Evolutionary conservation across 1,140 invertebrate species (phyloP).

Genomic region (Calephelis nemesis): DNA sequence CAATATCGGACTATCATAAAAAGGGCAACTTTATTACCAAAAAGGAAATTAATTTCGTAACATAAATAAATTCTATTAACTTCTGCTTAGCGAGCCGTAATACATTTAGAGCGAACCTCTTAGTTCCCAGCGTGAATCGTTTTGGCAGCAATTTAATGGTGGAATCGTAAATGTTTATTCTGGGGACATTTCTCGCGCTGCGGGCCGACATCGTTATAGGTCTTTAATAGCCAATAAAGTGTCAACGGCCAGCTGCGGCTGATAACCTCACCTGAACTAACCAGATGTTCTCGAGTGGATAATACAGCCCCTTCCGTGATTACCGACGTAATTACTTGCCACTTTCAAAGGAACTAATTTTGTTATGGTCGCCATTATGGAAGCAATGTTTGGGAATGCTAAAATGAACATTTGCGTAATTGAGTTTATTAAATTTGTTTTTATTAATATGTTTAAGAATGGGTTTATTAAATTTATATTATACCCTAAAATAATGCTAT

Average conservation of each 20-base stretch:
- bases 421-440: too few species aligned
- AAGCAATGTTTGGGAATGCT: neutral
- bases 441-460: too few species aligned
- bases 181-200: constrained; percentile 50
- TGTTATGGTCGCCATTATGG: constrained; percentile 3
- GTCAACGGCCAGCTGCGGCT: constrained; percentile 53
- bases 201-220: constrained; percentile 53
- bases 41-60: constrained; percentile 71
- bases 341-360: constrained; percentile 8
- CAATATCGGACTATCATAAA: constrained; percentile 45
- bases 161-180: constrained; percentile 73
- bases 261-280: constrained; percentile 61
- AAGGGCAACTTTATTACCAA: constrained; percentile 59
- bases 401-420: neutral
- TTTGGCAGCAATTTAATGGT: constrained; percentile 72
- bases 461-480: too few species aligned
- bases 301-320: constrained; percentile 12
- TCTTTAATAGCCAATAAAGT: constrained; percentile 72
- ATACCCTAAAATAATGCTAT: too few species aligned
- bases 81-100: constrained; percentile 68
- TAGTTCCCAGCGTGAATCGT: constrained; percentile 49
- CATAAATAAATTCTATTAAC: constrained; percentile 75
- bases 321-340: constrained; percentile 9
- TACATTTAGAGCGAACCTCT: constrained; percentile 55
- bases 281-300: constrained; percentile 29